Evolutionary conservation across 2,888 invertebrate genomes (phyloP).

Genomic region (Andrena camellia): DNA sequence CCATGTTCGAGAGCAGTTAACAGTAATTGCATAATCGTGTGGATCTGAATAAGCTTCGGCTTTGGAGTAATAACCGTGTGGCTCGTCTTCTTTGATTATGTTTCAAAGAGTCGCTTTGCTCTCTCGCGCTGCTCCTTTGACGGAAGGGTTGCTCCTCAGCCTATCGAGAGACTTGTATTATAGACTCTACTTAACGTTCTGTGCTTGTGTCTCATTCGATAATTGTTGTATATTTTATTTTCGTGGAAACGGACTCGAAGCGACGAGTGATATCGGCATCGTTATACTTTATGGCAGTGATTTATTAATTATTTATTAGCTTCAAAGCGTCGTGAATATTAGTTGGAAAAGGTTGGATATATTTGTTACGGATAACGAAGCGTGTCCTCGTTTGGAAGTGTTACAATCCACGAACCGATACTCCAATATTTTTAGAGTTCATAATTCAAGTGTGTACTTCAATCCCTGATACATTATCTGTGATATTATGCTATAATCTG

Average conservation of each 20-base stretch:
- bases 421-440: conserved; percentile 4
- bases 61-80: conserved; percentile 29
- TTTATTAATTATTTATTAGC: neutral
- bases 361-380: neutral
- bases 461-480: conserved; percentile 35
- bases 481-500: conserved; percentile 12
- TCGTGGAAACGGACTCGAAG: no score
- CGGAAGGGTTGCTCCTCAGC: conserved; percentile 1
- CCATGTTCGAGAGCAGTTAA: conserved; percentile 53
- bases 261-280: neutral
- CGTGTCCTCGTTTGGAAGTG: neutral
- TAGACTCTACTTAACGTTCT: neutral
- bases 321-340: neutral
- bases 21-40: conserved; percentile 65
- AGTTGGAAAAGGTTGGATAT: neutral
- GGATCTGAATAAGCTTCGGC: conserved; percentile 52
- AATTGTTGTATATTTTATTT: conserved; percentile 9
- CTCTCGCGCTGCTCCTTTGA: conserved; percentile 13
- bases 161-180: neutral
- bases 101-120: conserved; percentile 16
- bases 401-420: neutral
- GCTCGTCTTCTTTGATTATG: conserved; percentile 32
- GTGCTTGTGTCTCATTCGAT: neutral
- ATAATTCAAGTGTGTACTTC: conserved; percentile 11
- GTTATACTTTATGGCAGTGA: neutral